Conservation (phyloP, 2,797 vertebrate genomes). For the Lepidocolaptes lacrymiger region DNA sequence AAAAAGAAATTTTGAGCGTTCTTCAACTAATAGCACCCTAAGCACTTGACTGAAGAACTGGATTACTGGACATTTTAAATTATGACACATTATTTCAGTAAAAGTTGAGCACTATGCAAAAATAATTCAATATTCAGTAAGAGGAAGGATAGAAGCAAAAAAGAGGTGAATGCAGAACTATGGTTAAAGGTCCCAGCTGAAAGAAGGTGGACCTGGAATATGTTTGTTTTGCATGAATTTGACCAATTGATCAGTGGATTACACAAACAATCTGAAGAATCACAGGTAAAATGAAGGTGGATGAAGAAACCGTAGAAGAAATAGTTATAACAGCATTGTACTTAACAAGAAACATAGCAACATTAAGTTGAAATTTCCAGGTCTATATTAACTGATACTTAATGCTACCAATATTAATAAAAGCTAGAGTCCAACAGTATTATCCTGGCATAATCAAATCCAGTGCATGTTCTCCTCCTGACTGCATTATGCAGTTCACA, state of each 20-base stretch:
- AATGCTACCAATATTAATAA: background rate
- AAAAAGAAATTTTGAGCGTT: background rate
- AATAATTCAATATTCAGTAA: background rate
- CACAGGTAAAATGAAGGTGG: background rate
- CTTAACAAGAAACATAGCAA: background rate
- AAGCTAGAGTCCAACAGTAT: background rate
- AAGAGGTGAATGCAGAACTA: rapidly evolving
- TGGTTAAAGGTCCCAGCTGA: background rate
- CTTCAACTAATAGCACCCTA: background rate
- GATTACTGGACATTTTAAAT: background rate
- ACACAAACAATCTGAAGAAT: background rate
- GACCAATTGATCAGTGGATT: rapidly evolving
- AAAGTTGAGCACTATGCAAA: background rate
- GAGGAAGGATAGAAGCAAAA: background rate
- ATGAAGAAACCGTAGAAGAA: background rate
- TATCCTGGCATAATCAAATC: background rate
- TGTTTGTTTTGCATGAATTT: background rate
- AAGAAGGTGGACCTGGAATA: background rate
- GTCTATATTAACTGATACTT: background rate
- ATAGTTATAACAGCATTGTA: background rate
- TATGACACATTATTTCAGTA: background rate
- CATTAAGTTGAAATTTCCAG: background rate
- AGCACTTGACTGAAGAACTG: background rate
- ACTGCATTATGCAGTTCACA: background rate
- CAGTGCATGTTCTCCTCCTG: background rate